Conservation (phyloP, 2,113 vertebrate species). For the Peromyscus californicus region DNA sequence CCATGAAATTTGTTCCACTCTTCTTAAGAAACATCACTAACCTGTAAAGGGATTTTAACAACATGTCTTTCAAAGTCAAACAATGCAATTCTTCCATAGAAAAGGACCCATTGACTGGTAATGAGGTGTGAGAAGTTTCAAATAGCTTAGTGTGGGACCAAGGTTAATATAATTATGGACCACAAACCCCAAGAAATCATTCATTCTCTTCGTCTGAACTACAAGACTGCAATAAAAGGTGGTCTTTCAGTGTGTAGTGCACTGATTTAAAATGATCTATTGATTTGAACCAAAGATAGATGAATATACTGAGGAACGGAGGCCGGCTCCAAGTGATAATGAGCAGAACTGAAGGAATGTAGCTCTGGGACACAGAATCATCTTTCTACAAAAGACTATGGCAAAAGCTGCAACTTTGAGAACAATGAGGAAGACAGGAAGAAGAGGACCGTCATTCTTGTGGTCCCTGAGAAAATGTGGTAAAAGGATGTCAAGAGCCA, state of each 20-base stretch:
- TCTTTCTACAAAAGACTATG: constrained; percentile 67
- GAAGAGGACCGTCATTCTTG: constrained; percentile 71
- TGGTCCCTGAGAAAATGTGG: constrained; percentile 57
- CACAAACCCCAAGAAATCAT: constrained; percentile 74
- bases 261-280: constrained; percentile 84
- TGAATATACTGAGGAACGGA: constrained; percentile 74
- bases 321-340: constrained; percentile 74
- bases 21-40: constrained; percentile 75
- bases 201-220: constrained; percentile 75
- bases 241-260: constrained; percentile 79
- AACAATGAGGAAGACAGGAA: constrained; percentile 70
- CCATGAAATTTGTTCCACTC: constrained; percentile 77
- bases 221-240: constrained; percentile 68
- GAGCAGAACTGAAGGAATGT: constrained; percentile 78
- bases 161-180: constrained; percentile 79
- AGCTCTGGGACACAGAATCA: constrained; percentile 56
- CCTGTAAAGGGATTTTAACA: constrained; percentile 82
- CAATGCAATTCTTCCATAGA: constrained; percentile 75
- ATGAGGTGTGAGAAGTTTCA: constrained; percentile 79
- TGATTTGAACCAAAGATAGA: constrained; percentile 79
- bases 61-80: constrained; percentile 80
- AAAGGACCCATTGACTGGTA: constrained; percentile 72
- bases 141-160: constrained; percentile 75
- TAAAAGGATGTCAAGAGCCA: constrained; percentile 62
- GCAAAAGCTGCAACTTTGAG: constrained; percentile 76